These are phyloP conservation scores for Apodemus agrarius DNA, from an alignment of 2,797 vertebrate genomes.

Conservation along the genomic window DNA sequence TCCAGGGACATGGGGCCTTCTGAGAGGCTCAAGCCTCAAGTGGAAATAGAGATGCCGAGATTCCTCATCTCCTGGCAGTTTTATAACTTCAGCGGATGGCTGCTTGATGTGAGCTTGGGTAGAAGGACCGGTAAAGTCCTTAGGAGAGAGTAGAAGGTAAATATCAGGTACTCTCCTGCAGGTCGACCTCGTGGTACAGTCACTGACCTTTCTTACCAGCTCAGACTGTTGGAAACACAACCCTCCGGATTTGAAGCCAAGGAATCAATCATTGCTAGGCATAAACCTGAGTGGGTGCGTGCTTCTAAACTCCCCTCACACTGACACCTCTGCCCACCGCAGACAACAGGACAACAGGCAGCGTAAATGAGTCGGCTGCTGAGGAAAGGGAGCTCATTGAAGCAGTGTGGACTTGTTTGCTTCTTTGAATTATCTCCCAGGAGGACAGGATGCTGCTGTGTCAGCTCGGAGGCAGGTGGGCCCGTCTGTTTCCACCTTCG, in stretches of 20 bases:
- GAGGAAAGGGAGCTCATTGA: not conserved
- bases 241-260: not conserved
- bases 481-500: slow-evolving; percentile 43
- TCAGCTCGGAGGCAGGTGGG: slow-evolving; percentile 54
- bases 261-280: not conserved
- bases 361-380: not conserved
- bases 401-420: not conserved
- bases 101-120: not conserved
- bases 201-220: not conserved
- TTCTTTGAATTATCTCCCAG: slow-evolving; percentile 28
- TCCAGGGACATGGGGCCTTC: not conserved
- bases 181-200: not conserved
- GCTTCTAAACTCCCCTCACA: not conserved
- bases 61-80: not conserved
- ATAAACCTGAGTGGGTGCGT: not conserved
- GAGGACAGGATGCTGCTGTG: not conserved
- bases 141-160: not conserved
- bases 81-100: not conserved
- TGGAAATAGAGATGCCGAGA: not conserved
- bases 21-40: not conserved
- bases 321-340: slow-evolving; percentile 9
- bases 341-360: not conserved
- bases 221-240: not conserved
- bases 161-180: not conserved
- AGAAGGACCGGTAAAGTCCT: not conserved